Base-by-base conservation (phyloP, 2,888 invertebrate genomes). In the Stenolophus ochropezus region DNA sequence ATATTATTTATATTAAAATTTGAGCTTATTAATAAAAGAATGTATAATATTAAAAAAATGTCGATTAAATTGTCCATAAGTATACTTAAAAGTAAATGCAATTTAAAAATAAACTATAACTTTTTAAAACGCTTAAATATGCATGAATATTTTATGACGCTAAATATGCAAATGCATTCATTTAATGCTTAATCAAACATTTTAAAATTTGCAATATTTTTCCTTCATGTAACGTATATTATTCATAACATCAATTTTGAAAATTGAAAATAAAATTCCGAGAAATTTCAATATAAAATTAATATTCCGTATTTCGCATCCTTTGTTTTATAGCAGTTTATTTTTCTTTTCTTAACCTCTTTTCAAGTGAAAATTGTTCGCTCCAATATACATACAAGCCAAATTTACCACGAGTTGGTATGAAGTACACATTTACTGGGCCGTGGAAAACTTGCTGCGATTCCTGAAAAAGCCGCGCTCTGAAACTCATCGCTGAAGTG, bases 311-410 rank as follows among this genome's bases (percentile, higher is more conserved):
- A 42, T 42, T 27, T 4, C 5, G 27, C 27, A 42, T 42, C 33
- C 11, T 42, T 42, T 42, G 11, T 42, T 42, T 42, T 42, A 42
- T 2, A 42, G 33, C 8, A 42, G 8, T 42, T 42, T 11, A 11
- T 42, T 42, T 42, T 1, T 11, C 11, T 0, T 8, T 42, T 42
- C 11, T 11, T 42, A 42, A 42, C 33, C 33, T 42, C 51, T 16
- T 51, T 16, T 14, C 61, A 14, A 61, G 61, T 61, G 61, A 61
- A 61, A 61, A 61, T 61, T 61, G 61, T 61, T 23, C n/a, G n/a
- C 25, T 58, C n/a, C 61, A 61, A 61, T 25, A 61, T 25, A 61
- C 61, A 61, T 61, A 56, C 56, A 56, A 56, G 61, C 25, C 61
- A 25, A 61, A 61, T 61, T 61, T 25, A 25, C 61, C 61, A 23